phyloP scores from a whole-genome alignment of 2,888 invertebrate genomes.

The Liopterus haemorrhoidalis region DNA sequence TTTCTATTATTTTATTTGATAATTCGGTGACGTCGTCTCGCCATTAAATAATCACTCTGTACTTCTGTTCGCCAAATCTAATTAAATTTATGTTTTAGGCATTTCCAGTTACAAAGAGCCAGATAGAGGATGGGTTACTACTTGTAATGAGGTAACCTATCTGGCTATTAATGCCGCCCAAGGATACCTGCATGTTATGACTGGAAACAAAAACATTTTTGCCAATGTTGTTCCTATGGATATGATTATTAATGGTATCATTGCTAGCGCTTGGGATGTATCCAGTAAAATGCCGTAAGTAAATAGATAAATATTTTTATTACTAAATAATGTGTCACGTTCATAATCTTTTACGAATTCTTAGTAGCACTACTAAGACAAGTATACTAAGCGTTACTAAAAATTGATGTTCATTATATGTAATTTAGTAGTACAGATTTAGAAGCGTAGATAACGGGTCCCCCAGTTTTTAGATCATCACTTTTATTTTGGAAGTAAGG shows the following conservation, averaged over 20 bases:
- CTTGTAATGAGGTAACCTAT: conserved; percentile 70
- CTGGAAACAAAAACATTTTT: conserved; percentile 53
- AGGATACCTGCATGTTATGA: conserved; percentile 62
- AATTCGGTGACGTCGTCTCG: too few species aligned
- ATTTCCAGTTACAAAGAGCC: conserved; percentile 57
- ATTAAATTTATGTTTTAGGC: conserved; percentile 47
- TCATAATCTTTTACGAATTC: too few species aligned
- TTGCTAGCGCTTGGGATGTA: conserved; percentile 57
- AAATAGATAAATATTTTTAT: background rate
- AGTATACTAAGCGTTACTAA: too few species aligned
- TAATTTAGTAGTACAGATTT: too few species aligned
- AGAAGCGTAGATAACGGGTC: too few species aligned
- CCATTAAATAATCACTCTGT: too few species aligned
- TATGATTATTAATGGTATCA: conserved; percentile 63
- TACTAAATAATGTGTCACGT: background rate
- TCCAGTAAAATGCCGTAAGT: conserved; percentile 45
- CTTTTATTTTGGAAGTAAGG: too few species aligned
- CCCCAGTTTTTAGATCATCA: too few species aligned
- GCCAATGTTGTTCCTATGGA: conserved; percentile 76
- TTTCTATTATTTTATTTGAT: too few species aligned
- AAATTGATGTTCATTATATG: too few species aligned
- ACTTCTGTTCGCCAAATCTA: too few species aligned
- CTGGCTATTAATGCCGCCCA: conserved; percentile 56
- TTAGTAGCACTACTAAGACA: too few species aligned
- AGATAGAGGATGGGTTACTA: conserved; percentile 69